Percentiles rank a stretch among this genome's conserved stretches.
These are phyloP conservation scores for Smithornis capensis DNA, from an alignment of 2,113 vertebrate species.

Conservation along the genomic window DNA sequence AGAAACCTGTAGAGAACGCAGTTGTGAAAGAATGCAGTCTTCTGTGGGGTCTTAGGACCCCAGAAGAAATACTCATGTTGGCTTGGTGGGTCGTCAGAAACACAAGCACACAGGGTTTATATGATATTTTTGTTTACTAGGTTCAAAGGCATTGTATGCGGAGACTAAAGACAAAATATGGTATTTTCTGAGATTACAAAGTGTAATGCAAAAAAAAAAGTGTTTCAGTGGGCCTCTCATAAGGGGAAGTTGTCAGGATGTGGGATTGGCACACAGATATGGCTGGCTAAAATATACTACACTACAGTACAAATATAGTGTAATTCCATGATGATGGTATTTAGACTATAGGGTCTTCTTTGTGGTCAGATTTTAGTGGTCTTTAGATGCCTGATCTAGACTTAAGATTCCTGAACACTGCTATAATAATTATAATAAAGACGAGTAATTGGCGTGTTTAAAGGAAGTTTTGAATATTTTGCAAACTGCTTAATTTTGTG, in stretches of 20 bases:
- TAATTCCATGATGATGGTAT: not conserved
- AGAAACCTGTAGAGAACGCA: not conserved
- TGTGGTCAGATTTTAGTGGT: not conserved
- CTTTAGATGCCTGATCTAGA: not conserved
- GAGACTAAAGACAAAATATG: not conserved
- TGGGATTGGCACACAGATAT: not conserved
- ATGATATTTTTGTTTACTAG: not conserved
- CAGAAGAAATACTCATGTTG: not conserved
- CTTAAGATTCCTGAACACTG: not conserved
- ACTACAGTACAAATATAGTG: fast-evolving
- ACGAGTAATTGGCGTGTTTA: not conserved
- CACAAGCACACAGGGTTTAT: not conserved
- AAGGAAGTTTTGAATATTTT: not conserved
- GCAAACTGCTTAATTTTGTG: not conserved
- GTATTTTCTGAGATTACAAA: not conserved
- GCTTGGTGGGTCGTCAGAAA: not conserved
- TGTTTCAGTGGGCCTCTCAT: not conserved
- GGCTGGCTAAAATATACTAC: not conserved
- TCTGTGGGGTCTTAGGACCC: not conserved
- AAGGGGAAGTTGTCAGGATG: not conserved
- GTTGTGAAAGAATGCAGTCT: not conserved
- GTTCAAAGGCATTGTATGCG: not conserved
- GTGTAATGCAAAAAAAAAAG: not conserved
- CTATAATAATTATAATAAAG: not conserved
- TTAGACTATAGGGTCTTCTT: not conserved